Evolutionary conservation across 2,888 invertebrate species (phyloP), one percentile per base, ranked within the genome.

Genomic region (Conchocele bisecta): DNA sequence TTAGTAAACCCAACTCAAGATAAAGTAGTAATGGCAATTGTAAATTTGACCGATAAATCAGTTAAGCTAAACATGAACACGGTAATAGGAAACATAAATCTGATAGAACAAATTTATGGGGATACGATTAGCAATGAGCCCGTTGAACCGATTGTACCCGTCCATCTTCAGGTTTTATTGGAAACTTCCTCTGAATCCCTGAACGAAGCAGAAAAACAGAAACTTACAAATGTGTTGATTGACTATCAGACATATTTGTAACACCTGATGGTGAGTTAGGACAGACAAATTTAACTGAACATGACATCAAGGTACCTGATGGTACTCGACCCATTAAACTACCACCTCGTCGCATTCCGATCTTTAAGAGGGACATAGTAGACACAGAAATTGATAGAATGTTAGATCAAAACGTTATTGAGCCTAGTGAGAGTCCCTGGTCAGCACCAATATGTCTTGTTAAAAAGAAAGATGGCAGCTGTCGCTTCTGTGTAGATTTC

Each of bases 191-290:
- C 53, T 7, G 29, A 24, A n/a, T 20, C 61, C 11, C 46, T 76
- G 17, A 33, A 44, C 9, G 35, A 39, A 13, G 54, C 41, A 39
- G 42, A 75, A 39, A 58, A 63, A 37, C 22, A 53, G 22, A 7
- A 54, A 26, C 26, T 72, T 5, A 37, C 26, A 22, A 22, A 66
- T 24, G 26, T 77, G 35, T 50, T 77, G 7, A 33, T 37, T 11
- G 46, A 78, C 53, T 65, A 78, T 37, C 35, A 51, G 13, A 37
- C 20, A 54, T 63, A 11, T 78, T 78, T 42, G 29, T 60, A 7
- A 48, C 17, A 17, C 33, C 57, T 39, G 54, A 59, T 17, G 46
- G 46, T 29, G 67, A 70, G 29, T 17, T 65, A 26, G 65, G 65
- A 15, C 48, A 28, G 2, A 65, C 48, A 6, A 33, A 42, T 24